Evolutionary conservation across 2,888 invertebrate genomes (phyloP), one percentile per base, ranked within the genome.

Genomic region (Rotaria socialis): DNA sequence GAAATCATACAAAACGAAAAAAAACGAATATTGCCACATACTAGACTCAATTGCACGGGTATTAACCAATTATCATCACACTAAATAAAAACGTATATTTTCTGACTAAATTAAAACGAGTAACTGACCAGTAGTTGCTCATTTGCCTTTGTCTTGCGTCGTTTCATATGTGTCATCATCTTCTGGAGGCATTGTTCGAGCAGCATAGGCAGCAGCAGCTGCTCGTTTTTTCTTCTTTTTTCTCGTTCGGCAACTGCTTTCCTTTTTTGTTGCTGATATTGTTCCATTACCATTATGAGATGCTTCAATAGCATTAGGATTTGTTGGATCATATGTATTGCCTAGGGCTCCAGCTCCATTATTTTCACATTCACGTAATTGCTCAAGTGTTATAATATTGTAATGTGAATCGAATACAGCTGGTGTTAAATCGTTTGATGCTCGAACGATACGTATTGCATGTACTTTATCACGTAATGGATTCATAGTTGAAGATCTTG

Each of bases 401-500:
- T 80, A 80, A 43, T 80, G 80, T 43, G 80, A 80, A 80, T 80
- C 80, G n/a, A 80, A 80, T 47, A 80, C 80, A 47, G 80, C 80
- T 8, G 80, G 80, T 80, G 80, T 80, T 80, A 80, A 80, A 80
- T 80, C 80, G 47, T 80, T 80, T 14, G 80, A 80, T 47, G 80
- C 80, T 47, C 80, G 80, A n/a, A 80, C 80, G 35, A 80, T 80
- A 47, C 80, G 43, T 80, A 80, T 80, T 24, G 80, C 80, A 80
- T 80, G 80, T n/a, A 80, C 80, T 80, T 80, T 80, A 47, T 80
- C 80, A 47, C 80, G 43, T n/a, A 80, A 14, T 41, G 80, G 80
- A 80, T 47, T 80, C 47, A 47, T 43, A 47, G 80, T 24, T 47
- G 80, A 47, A 14, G 67, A 6, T 24, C 24, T 24, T 80, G 47